Conservation (phyloP, 2,888 invertebrate species). For the Amphimallon solstitiale region DNA sequence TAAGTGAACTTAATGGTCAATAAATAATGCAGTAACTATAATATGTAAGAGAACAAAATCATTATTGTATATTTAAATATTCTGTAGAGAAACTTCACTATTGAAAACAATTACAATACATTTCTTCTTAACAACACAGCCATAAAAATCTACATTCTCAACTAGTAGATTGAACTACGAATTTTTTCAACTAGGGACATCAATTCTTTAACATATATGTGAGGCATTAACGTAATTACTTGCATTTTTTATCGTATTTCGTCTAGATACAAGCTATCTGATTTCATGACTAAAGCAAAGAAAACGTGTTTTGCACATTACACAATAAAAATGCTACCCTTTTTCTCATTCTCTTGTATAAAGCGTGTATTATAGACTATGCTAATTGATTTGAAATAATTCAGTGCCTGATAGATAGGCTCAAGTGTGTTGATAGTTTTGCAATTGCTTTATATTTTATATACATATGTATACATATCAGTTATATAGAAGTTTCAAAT, state of each 20-base stretch:
- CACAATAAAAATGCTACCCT: conserved; percentile 18
- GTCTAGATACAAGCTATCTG: too few relatives aligned
- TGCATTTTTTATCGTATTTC: too few relatives aligned
- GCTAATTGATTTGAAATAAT: conserved; percentile 13
- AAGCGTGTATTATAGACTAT: background rate
- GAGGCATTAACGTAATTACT: too few relatives aligned
- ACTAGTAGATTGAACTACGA: conserved; percentile 36
- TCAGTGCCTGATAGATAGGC: conserved; percentile 19
- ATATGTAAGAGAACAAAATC: conserved; percentile 44
- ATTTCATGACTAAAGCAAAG: too few relatives aligned
- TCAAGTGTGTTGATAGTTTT: conserved; percentile 42
- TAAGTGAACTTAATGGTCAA: conserved; percentile 51
- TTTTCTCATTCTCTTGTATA: conserved; percentile 2
- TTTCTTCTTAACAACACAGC: conserved; percentile 54
- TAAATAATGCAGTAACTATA: conserved; percentile 52
- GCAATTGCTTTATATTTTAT: conserved; percentile 40
- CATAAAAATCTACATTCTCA: conserved; percentile 56
- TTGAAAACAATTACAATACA: conserved; percentile 46
- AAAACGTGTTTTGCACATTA: background rate
- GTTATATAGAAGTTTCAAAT: conserved; percentile 21
- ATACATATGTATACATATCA: conserved; percentile 12
- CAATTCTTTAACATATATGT: background rate
- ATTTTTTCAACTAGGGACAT: conserved; percentile 22
- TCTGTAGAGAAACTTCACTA: conserved; percentile 28
- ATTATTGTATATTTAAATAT: conserved; percentile 29